Conservation (phyloP, 2,797 vertebrate genomes). For the Thripadectes ignobilis region DNA sequence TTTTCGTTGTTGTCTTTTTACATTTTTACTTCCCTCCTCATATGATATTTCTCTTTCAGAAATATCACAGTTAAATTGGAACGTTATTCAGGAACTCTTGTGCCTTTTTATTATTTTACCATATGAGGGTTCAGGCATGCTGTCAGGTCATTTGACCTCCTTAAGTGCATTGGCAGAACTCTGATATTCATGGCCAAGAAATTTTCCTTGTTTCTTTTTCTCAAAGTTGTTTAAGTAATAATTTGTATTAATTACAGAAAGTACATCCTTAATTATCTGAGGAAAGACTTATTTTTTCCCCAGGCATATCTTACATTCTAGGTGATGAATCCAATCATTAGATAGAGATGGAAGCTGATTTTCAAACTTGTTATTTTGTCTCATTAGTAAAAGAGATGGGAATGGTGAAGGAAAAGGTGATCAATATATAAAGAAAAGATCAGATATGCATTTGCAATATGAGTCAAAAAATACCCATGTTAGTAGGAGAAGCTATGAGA, state of each 20-base stretch:
- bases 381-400: not conserved
- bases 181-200: conserved; percentile 4
- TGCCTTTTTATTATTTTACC: conserved; percentile 41
- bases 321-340: not conserved
- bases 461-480: not conserved
- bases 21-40: not conserved
- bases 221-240: not conserved
- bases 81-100: not conserved
- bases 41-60: conserved; percentile 11
- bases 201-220: conserved; percentile 11
- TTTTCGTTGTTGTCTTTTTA: not conserved
- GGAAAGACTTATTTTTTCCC: not conserved
- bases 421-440: not conserved
- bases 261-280: not conserved
- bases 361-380: not conserved
- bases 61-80: conserved; percentile 3
- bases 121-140: conserved; percentile 24
- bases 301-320: not conserved
- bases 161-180: conserved; percentile 45
- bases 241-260: conserved; percentile 10
- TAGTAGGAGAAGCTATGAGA: not conserved
- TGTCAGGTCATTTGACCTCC: conserved; percentile 57
- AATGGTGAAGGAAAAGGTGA: not conserved
- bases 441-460: not conserved
- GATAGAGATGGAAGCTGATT: not conserved